A percentile compares a stretch with the other conserved stretches of the same genome.
These are phyloP conservation scores for Gymnodraco acuticeps DNA, from an alignment of 2,797 vertebrate species.

Conservation along the genomic window DNA sequence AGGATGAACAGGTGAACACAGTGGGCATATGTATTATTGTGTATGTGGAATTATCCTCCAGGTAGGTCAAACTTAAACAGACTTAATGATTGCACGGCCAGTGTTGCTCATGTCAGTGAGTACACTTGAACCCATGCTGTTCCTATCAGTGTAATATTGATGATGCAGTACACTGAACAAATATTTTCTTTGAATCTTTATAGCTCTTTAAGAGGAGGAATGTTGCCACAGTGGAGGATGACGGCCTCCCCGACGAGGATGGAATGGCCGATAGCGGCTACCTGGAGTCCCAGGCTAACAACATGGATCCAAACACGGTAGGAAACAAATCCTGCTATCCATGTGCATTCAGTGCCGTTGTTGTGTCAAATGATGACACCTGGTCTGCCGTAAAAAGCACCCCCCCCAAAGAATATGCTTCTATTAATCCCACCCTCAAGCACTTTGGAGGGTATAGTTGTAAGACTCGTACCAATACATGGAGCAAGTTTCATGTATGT, in stretches of 20 bases:
- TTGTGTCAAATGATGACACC: too few species aligned
- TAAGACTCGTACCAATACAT: too few species aligned
- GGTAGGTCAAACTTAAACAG: neutral
- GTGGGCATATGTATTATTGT: neutral
- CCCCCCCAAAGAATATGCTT: too few species aligned
- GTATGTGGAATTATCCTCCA: neutral
- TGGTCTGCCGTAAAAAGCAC: too few species aligned
- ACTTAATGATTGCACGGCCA: neutral
- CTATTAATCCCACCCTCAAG: too few species aligned
- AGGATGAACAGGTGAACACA: conserved; percentile 93
- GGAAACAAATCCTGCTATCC: conserved; percentile 52
- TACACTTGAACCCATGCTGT: neutral
- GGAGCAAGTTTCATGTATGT: too few species aligned
- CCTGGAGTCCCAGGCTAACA: conserved; percentile 96
- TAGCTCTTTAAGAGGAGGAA: conserved; percentile 98
- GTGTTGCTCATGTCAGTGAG: neutral
- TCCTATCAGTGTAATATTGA: neutral
- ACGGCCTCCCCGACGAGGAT: conserved; percentile 90
- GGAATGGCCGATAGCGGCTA: conserved; percentile 96
- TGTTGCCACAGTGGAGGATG: conserved; percentile 94
- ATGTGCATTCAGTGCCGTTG: rapidly evolving
- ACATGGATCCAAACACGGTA: conserved; percentile 94
- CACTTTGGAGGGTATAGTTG: too few species aligned
- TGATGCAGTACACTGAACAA: neutral
- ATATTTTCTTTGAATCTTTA: neutral